Percentiles rank a stretch among this genome's conserved stretches.
These are phyloP conservation scores for Malthinus seriepunctatus DNA, from an alignment of 2,888 invertebrate species.

Conservation along the genomic window DNA sequence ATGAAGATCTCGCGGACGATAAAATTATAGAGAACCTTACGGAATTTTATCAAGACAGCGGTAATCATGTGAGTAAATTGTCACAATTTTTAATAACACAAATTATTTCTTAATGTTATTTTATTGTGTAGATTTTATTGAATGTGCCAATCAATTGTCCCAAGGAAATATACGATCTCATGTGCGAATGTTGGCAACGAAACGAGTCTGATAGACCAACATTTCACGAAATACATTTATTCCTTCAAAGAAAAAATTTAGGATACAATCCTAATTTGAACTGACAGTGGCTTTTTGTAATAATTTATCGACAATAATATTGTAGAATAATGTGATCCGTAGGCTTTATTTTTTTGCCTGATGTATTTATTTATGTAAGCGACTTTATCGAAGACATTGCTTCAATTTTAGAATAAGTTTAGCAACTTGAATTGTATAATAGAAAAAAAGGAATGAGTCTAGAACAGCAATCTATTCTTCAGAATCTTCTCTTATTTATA, in stretches of 20 bases:
- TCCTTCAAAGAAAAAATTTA: conserved; percentile 77
- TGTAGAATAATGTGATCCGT: conserved; percentile 28
- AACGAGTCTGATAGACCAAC: conserved; percentile 76
- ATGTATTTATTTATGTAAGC: conserved; percentile 18
- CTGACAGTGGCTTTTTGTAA: conserved; percentile 38
- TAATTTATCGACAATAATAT: conserved; percentile 27
- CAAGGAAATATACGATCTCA: conserved; percentile 82
- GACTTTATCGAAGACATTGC: neutral
- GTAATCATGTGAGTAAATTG: conserved; percentile 63
- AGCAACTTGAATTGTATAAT: too few relatives aligned
- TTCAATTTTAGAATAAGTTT: neutral
- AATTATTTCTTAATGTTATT: conserved; percentile 10
- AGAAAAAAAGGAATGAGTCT: too few relatives aligned
- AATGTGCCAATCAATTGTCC: conserved; percentile 77
- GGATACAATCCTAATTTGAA: conserved; percentile 56
- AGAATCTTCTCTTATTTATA: conserved; percentile 6
- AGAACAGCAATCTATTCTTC: neutral
- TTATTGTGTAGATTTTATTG: conserved; percentile 57
- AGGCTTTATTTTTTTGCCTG: conserved; percentile 23
- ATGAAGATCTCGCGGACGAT: conserved; percentile 76
- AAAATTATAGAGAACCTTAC: conserved; percentile 83
- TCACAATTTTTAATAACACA: neutral
- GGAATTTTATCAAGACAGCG: conserved; percentile 75
- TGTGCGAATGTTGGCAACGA: conserved; percentile 86
- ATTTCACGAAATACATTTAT: conserved; percentile 84